These are phyloP conservation scores for Anguilla anguilla DNA, from an alignment of 2,797 vertebrate species.

Conservation along the genomic window DNA sequence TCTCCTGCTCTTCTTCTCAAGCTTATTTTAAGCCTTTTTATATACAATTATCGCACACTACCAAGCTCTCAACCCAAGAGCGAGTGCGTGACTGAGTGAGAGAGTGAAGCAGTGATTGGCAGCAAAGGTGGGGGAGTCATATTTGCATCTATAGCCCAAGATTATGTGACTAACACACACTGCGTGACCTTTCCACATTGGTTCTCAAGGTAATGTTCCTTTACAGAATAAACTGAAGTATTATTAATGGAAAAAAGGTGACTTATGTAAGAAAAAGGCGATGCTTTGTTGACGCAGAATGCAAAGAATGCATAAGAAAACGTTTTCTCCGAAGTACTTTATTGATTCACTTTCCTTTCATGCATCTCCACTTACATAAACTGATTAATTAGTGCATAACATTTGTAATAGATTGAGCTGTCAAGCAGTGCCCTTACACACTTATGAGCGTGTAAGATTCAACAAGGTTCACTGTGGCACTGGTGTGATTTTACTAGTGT, in stretches of 20 bases:
- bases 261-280: neutral
- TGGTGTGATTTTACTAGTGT: neutral
- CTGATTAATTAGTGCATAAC: too few relatives aligned
- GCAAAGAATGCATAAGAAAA: neutral
- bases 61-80: neutral
- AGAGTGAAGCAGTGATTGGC: neutral
- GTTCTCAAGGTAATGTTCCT: neutral
- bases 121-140: neutral
- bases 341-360: too few relatives aligned
- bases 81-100: constrained; percentile 3
- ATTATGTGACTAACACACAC: neutral
- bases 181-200: neutral
- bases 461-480: neutral
- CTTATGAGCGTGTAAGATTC: neutral
- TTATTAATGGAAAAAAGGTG: neutral
- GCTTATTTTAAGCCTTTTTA: constrained; percentile 27
- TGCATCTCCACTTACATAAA: too few relatives aligned
- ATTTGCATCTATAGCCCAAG: neutral
- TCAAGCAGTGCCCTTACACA: too few relatives aligned
- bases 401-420: too few relatives aligned
- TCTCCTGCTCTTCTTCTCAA: constrained; percentile 10
- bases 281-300: neutral
- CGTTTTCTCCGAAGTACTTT: too few relatives aligned
- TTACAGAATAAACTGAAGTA: neutral
- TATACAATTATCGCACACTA: constrained; percentile 12